These are phyloP conservation scores for Eulithis prunata DNA, from an alignment of 2,888 invertebrate species.

Conservation along the genomic window DNA sequence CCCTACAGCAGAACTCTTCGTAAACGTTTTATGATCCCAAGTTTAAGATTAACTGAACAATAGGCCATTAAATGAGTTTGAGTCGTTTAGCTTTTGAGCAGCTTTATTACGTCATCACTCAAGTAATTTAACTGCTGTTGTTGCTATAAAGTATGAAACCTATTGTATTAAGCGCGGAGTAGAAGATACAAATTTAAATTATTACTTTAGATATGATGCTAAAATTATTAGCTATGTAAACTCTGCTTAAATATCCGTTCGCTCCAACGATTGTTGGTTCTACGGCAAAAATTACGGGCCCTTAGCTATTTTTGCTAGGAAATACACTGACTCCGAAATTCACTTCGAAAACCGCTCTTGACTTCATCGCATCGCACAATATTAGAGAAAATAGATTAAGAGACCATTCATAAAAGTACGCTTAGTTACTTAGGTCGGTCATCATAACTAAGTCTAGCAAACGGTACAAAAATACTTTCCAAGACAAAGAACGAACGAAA, in stretches of 20 bases:
- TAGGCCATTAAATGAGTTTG: constrained; percentile 36
- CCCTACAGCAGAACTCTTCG: constrained; percentile 19
- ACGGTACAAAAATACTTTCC: constrained; percentile 28
- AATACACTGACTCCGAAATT: no score
- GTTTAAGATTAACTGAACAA: constrained; percentile 39
- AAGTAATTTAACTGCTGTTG: constrained; percentile 36
- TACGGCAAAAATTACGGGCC: no score
- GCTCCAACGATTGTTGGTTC: no score
- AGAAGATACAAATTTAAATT: constrained; percentile 3
- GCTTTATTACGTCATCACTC: constrained; percentile 36
- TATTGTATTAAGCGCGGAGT: constrained; percentile 8
- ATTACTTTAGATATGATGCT: neutral
- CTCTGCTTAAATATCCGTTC: no score
- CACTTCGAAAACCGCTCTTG: no score
- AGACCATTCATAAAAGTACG: neutral
- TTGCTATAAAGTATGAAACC: constrained; percentile 8
- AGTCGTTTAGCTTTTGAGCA: constrained; percentile 38
- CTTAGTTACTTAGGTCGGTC: constrained; percentile 18
- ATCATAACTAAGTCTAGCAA: constrained; percentile 18
- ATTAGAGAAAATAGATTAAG: no score
- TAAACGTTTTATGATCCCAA: constrained; percentile 38
- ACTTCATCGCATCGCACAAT: no score
- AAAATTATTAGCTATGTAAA: no score
- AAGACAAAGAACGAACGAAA: constrained; percentile 39
- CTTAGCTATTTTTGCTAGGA: no score